phyloP scores from a whole-genome alignment of 2,888 invertebrate genomes.

The Ctenicera cuprea region DNA sequence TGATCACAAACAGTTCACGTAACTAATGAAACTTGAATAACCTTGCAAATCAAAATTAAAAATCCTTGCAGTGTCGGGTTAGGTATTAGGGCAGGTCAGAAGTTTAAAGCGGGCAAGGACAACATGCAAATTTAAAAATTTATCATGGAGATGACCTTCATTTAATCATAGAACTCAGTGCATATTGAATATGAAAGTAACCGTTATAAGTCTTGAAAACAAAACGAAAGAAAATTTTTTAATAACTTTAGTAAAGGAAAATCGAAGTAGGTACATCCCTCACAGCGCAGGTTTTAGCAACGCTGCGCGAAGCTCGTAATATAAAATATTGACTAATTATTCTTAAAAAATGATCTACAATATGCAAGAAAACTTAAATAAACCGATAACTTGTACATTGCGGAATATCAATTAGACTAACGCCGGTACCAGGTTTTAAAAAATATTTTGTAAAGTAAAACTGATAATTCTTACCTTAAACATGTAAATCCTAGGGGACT shows the following conservation, averaged over 20 bases:
- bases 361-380: no score
- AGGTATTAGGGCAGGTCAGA: slow-evolving; percentile 19
- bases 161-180: background rate
- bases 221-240: background rate
- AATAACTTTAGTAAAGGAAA: background rate
- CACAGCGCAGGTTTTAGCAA: background rate
- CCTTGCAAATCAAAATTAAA: slow-evolving; percentile 16
- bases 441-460: no score
- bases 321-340: no score
- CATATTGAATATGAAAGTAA: background rate
- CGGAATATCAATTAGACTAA: no score
- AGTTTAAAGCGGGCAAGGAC: slow-evolving; percentile 15
- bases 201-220: background rate
- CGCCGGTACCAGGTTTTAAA: no score
- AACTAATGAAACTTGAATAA: no score
- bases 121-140: slow-evolving; percentile 13
- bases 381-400: no score
- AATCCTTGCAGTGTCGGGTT: slow-evolving; percentile 6
- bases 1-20: no score
- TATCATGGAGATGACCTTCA: background rate
- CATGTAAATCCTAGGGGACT: background rate
- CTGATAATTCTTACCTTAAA: slow-evolving; percentile 2
- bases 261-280: background rate
- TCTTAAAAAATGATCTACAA: no score
- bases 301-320: no score